Base-by-base conservation (phyloP, 1,140 invertebrate species). In the Drosophila tsacasi region DNA sequence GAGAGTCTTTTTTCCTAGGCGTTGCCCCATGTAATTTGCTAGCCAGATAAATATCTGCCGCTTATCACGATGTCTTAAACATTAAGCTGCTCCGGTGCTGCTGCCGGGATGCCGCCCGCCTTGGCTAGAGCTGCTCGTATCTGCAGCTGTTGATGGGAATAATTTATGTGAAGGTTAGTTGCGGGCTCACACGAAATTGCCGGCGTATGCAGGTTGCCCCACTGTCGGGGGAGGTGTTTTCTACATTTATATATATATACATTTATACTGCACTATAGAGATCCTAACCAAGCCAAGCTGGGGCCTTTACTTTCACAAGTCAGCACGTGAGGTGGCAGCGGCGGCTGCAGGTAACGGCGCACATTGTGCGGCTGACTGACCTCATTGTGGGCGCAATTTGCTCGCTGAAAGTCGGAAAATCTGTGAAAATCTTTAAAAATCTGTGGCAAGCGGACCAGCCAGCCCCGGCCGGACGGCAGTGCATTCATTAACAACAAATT, bases 401-500 rank as follows among this genome's bases (percentile, higher is more conserved):
- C 71, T 72, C 25, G 81, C 81, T 58, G 76, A 63, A 83, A 83
- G 82, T 66, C 63, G 55, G 67, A 80, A 75, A 72, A 65, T 77
- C 60, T 61, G 75, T 49, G 47, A 40, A 74, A 71, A 44, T 69
- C 64, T 46, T 46, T 42, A 60, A 54, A 65, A 69, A 71, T 47
- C 71, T 73, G 71, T 73, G 59, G 80, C 55, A 58, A 55, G 60
- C 49, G 12, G 39, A 42, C 60, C 57, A 35, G 57, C 55, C 60
- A 30, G 57, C 42, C 55, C 47, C 78, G 47, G 64, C 72, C 69
- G 47, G 79, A 17, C 71, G 59, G 64, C 62, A 72, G 83, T 90
- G 77, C 84, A 87, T 87, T 87, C 85, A 87, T 87, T 90, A 87
- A 79, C 84, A 90, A 87, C 85, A 84, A 90, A 90, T 89, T 87